Conservation (phyloP, 2,113 vertebrate species). For the Pungitius pungitius region DNA sequence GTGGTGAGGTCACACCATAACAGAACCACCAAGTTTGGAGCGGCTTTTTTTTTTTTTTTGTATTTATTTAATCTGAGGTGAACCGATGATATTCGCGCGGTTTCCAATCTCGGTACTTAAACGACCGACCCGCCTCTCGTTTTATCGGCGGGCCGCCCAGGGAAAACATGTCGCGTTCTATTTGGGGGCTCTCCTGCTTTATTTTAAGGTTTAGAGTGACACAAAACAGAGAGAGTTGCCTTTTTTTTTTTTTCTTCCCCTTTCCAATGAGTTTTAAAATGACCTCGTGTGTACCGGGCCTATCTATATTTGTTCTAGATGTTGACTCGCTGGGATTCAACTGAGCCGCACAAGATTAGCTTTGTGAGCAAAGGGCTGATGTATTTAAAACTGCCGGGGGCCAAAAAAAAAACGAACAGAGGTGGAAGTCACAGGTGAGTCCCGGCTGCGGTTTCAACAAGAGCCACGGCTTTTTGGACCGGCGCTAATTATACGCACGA, state of each 20-base stretch:
- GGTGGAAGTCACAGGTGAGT: constrained; percentile 60
- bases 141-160: constrained; percentile 62
- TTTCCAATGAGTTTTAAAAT: constrained; percentile 70
- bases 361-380: constrained; percentile 52
- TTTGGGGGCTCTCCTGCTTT: constrained; percentile 55
- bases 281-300: constrained; percentile 61
- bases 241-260: constrained; percentile 53
- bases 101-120: constrained; percentile 50
- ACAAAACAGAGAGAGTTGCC: constrained; percentile 61
- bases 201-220: constrained; percentile 68
- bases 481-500: constrained; percentile 32
- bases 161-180: constrained; percentile 70
- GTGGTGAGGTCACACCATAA: constrained; percentile 32
- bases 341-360: constrained; percentile 64
- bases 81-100: constrained; percentile 24
- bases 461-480: constrained; percentile 30
- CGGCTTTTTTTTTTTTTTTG: constrained; percentile 7
- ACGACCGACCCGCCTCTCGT: constrained; percentile 45
- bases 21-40: constrained; percentile 44
- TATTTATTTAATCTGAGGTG: constrained; percentile 22
- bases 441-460: constrained; percentile 47
- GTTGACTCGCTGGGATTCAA: constrained; percentile 72
- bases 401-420: too few relatives aligned
- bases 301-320: constrained; percentile 75
- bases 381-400: constrained; percentile 61